Conservation (phyloP, 2,797 vertebrate genomes). For the Morelia viridis region DNA sequence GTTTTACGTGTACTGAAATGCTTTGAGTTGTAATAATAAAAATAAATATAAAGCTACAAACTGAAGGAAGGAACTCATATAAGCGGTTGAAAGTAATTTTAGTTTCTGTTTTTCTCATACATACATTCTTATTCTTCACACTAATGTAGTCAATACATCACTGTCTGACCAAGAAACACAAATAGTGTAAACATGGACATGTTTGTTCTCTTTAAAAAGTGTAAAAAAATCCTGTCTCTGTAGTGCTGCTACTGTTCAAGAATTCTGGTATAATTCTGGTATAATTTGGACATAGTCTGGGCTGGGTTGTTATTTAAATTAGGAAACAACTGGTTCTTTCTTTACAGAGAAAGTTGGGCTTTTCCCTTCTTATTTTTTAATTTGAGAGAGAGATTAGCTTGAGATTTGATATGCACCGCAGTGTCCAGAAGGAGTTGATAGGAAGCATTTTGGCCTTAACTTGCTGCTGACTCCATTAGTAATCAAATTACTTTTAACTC, state of each 20-base stretch:
- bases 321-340: too few relatives aligned
- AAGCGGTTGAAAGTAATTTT: not conserved
- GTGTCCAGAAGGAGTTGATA: not conserved
- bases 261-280: not conserved
- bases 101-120: not conserved
- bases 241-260: conserved; percentile 30
- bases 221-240: not conserved
- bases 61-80: conserved; percentile 26
- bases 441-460: not conserved
- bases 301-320: not conserved
- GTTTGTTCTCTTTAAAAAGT: not conserved
- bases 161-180: not conserved
- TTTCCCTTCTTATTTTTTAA: not conserved
- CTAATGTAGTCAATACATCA: not conserved
- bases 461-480: not conserved
- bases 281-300: conserved; percentile 27
- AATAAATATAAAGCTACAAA: conserved; percentile 19
- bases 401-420: not conserved
- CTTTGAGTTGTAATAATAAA: conserved; percentile 15
- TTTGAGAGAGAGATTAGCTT: not conserved
- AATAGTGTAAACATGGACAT: not conserved
- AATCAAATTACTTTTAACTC: not conserved
- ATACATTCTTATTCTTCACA: not conserved
- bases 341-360: not conserved
- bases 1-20: conserved; percentile 28